Percentiles rank a stretch among this genome's conserved stretches.
phyloP scores from a whole-genome alignment of 2,797 vertebrate genomes.

The Malurus splendens region DNA sequence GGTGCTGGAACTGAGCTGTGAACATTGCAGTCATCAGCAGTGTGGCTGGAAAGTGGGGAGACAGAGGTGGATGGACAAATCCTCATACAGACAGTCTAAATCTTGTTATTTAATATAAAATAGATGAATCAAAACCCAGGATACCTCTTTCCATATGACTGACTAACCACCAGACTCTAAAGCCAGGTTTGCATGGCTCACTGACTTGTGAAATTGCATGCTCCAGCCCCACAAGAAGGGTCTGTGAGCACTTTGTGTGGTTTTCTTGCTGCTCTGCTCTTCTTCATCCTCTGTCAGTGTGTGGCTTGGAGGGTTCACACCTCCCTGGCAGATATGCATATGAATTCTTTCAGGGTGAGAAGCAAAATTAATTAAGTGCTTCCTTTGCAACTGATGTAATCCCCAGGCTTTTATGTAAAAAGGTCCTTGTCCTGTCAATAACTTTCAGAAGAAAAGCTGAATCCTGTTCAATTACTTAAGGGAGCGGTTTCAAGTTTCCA shows the following conservation, averaged over 20 bases:
- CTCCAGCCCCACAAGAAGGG: neutral
- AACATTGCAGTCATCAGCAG: neutral
- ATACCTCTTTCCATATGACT: conserved; percentile 20
- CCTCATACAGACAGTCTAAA: neutral
- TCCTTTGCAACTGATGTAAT: neutral
- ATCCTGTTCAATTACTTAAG: neutral
- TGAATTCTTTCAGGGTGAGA: conserved; percentile 5
- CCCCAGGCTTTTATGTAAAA: neutral
- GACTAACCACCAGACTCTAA: conserved; percentile 7
- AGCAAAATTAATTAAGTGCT: conserved; percentile 1
- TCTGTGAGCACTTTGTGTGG: neutral
- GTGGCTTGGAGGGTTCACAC: neutral
- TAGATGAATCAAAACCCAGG: neutral
- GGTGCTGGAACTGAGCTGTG: neutral
- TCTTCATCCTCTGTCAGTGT: neutral
- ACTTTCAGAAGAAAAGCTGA: neutral
- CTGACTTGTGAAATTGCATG: conserved; percentile 40
- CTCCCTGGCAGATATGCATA: neutral
- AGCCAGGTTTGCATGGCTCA: neutral
- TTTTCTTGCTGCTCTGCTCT: neutral
- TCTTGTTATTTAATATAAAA: neutral
- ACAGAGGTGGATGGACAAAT: neutral
- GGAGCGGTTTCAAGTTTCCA: neutral
- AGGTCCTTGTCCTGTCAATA: neutral
- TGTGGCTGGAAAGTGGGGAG: neutral